These are phyloP conservation scores for Dipodomys merriami DNA, from an alignment of 2,113 vertebrate genomes.

Conservation along the genomic window DNA sequence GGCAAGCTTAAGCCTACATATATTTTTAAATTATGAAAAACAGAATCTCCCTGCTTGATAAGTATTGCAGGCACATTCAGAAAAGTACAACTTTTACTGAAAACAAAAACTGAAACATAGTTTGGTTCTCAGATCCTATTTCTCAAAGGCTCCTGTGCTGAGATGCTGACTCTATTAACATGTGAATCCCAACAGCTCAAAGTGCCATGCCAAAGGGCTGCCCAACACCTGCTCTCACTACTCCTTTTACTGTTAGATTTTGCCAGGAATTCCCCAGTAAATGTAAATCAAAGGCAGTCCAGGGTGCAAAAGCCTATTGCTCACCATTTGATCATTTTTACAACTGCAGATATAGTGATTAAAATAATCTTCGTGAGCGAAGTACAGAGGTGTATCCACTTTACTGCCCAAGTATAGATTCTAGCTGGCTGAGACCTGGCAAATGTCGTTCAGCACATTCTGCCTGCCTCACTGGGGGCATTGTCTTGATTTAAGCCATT, in stretches of 20 bases:
- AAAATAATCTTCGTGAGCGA: slow-evolving; percentile 45
- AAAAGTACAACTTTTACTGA: not conserved
- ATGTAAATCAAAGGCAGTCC: slow-evolving; percentile 22
- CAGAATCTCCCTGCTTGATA: not conserved
- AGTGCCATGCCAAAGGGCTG: no score
- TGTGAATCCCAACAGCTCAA: not conserved
- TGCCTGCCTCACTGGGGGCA: not conserved
- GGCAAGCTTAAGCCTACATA: not conserved
- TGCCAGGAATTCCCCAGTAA: not conserved
- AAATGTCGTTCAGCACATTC: not conserved
- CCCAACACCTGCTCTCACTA: no score
- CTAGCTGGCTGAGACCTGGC: not conserved
- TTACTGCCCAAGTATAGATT: not conserved
- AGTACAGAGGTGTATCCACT: slow-evolving; percentile 48
- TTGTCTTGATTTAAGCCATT: not conserved
- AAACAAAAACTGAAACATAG: not conserved
- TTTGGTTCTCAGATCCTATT: not conserved
- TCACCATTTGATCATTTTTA: slow-evolving; percentile 40
- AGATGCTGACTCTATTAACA: not conserved
- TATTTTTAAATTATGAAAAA: slow-evolving; percentile 43
- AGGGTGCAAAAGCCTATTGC: slow-evolving; percentile 33
- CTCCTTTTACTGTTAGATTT: not conserved
- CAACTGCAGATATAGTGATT: not conserved
- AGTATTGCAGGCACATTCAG: not conserved
- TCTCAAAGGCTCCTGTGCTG: not conserved